Evolutionary conservation across 2,888 invertebrate genomes (phyloP).

Genomic region (Rugalucina vietnamica): DNA sequence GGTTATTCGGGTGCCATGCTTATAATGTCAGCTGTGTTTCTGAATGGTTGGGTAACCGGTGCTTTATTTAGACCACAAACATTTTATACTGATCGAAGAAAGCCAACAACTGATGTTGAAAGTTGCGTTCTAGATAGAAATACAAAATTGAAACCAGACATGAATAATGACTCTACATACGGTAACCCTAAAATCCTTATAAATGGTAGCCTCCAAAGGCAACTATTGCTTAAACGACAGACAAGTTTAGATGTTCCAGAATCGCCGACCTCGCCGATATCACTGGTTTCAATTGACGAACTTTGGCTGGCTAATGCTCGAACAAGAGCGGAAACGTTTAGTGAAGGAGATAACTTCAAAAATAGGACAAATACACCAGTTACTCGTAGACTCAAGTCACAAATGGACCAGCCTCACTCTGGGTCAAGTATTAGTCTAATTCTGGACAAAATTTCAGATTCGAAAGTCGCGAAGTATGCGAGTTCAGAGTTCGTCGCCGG

Average conservation of each 20-base stretch:
- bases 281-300: background rate
- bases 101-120: too few relatives aligned
- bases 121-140: background rate
- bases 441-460: background rate
- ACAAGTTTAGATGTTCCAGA: background rate
- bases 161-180: background rate
- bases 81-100: slow-evolving; percentile 18
- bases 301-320: background rate
- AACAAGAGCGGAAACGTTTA: background rate
- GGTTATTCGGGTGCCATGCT: slow-evolving; percentile 43
- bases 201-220: background rate
- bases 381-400: background rate
- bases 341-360: background rate
- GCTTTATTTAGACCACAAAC: slow-evolving; percentile 26
- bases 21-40: slow-evolving; percentile 12
- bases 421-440: background rate
- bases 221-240: background rate
- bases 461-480: slow-evolving; percentile 1
- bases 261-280: background rate
- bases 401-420: background rate
- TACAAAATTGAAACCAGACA: background rate
- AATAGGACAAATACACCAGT: background rate
- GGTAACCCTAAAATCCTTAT: background rate
- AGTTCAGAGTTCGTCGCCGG: slow-evolving; percentile 19
- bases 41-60: slow-evolving; percentile 20